Conservation (phyloP, 2,888 invertebrate genomes). For the Cataglyphis livida region DNA sequence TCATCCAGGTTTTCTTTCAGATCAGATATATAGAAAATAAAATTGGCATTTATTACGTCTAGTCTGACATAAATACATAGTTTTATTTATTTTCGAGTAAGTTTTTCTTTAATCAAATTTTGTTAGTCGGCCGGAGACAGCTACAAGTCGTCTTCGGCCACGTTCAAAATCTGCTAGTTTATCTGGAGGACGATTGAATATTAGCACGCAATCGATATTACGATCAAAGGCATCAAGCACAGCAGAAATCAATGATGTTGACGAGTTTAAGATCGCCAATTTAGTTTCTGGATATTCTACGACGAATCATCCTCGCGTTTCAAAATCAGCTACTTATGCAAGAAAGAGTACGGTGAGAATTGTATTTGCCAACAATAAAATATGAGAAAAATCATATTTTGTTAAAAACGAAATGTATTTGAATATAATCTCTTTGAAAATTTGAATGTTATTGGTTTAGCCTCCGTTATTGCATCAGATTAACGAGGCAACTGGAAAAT, state of each 20-base stretch:
- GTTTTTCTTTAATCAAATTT: neutral
- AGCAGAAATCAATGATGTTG: conserved; percentile 55
- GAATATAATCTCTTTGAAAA: neutral
- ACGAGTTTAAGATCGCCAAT: conserved; percentile 34
- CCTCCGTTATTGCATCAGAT: conserved; percentile 78
- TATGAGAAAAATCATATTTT: neutral
- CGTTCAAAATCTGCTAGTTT: conserved; percentile 78
- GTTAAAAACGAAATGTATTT: neutral
- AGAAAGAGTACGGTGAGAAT: conserved; percentile 68
- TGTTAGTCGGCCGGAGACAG: conserved; percentile 30
- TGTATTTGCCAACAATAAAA: neutral
- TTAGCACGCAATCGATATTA: conserved; percentile 51
- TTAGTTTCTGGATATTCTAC: neutral
- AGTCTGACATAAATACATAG: neutral
- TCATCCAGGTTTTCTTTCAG: conserved; percentile 66
- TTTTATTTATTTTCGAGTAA: neutral
- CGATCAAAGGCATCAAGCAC: conserved; percentile 59
- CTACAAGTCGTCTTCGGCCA: conserved; percentile 55
- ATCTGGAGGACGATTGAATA: conserved; percentile 58
- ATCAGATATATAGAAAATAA: neutral
- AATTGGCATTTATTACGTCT: neutral
- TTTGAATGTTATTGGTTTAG: conserved; percentile 62
- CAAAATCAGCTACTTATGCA: conserved; percentile 70
- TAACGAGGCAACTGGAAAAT: conserved; percentile 77
- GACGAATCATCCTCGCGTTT: conserved; percentile 51